A percentile compares a stretch with the other conserved stretches of the same genome.
Conservation (phyloP, 2,888 invertebrate genomes). For the Cremastinae sp. region DNA sequence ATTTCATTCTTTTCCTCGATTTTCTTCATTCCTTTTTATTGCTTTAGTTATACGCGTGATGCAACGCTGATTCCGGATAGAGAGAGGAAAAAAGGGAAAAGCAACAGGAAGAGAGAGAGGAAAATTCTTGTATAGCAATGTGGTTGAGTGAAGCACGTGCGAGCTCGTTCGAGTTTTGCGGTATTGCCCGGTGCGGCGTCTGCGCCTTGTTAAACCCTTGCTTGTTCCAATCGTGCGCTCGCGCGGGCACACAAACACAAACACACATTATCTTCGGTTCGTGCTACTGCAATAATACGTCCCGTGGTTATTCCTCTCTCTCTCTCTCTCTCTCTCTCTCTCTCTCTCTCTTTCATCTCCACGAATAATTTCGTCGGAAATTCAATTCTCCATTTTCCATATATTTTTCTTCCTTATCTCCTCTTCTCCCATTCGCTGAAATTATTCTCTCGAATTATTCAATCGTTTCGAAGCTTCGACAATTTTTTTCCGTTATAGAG, state of each 20-base stretch:
- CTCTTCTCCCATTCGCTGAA: no score
- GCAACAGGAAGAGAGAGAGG: not conserved
- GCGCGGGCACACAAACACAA: constrained; percentile 2
- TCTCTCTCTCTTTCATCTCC: not conserved
- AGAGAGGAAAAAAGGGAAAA: not conserved
- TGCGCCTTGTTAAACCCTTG: constrained; percentile 21
- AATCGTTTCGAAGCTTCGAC: no score
- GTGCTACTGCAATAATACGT: not conserved
- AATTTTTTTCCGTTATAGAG: no score
- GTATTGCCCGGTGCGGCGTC: constrained; percentile 19
- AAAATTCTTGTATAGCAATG: constrained; percentile 5
- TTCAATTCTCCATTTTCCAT: not conserved
- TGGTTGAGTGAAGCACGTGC: constrained; percentile 28
- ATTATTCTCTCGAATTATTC: no score
- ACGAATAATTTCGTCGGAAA: not conserved
- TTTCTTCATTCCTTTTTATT: not conserved
- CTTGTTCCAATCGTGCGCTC: constrained; percentile 5
- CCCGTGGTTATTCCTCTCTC: constrained; percentile 13
- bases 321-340: constrained; percentile 29
- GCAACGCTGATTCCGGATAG: not conserved
- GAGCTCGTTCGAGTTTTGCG: constrained; percentile 35
- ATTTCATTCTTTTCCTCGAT: no score
- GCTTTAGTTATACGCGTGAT: not conserved
- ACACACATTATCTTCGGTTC: constrained; percentile 1
- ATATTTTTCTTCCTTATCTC: not conserved